A percentile compares a stretch with the other conserved stretches of the same genome.
Evolutionary conservation across 2,113 vertebrate genomes (phyloP).

Genomic region (Sterrhoptilus dennistouni): DNA sequence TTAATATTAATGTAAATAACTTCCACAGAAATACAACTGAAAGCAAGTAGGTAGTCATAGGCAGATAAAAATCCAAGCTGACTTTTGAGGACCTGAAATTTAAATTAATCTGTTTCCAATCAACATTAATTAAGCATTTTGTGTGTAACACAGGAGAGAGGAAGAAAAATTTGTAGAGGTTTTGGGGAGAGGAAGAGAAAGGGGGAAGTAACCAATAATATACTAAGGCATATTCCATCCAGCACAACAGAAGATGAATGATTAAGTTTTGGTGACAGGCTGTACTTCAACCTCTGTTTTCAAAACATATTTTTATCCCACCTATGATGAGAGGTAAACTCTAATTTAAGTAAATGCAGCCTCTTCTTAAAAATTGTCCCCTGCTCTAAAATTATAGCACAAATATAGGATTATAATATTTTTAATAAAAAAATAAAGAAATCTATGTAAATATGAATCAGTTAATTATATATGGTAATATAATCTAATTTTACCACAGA

Average conservation of each 20-base stretch:
- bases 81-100: neutral
- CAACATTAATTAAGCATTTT: neutral
- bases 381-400: neutral
- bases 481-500: neutral
- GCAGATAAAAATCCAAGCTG: neutral
- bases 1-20: constrained; percentile 48
- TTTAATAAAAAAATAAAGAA: neutral
- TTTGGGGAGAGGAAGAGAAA: neutral
- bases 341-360: neutral
- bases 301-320: neutral
- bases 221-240: neutral
- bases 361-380: neutral
- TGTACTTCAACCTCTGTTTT: neutral
- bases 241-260: neutral
- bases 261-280: neutral
- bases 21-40: neutral
- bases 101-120: neutral
- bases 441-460: neutral
- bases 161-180: neutral
- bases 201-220: neutral
- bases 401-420: neutral
- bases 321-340: neutral
- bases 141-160: neutral
- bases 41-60: neutral
- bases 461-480: neutral